Evolutionary conservation across 2,797 vertebrate genomes (phyloP).

Genomic region (Euthynnus affinis): DNA sequence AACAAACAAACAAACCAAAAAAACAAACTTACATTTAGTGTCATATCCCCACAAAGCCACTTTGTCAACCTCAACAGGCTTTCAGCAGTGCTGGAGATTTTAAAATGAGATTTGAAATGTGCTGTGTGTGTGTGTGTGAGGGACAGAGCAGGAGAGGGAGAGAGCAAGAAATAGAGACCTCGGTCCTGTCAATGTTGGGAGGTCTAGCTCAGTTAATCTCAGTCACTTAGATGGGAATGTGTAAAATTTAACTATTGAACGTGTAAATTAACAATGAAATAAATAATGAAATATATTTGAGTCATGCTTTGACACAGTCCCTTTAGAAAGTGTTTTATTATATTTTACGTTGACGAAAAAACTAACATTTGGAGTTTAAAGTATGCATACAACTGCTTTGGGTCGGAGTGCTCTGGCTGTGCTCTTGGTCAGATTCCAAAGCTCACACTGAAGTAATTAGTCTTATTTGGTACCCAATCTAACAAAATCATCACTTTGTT

Average conservation of each 20-base stretch:
- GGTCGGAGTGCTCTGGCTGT: not conserved
- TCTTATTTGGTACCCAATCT: not conserved
- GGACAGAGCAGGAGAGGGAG: too few species aligned
- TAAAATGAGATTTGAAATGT: not conserved
- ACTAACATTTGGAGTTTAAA: too few species aligned
- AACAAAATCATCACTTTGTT: not conserved
- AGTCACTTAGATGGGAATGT: not conserved
- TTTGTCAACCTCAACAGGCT: not conserved
- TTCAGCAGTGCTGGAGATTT: slow-evolving; percentile 3
- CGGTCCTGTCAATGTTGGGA: not conserved
- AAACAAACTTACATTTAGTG: not conserved
- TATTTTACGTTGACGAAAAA: too few species aligned
- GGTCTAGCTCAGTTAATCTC: not conserved
- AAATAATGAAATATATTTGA: too few species aligned
- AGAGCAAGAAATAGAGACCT: too few species aligned
- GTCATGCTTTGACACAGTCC: too few species aligned
- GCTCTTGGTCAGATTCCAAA: not conserved
- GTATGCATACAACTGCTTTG: not conserved
- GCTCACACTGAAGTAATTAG: not conserved
- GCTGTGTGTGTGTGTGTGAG: not conserved
- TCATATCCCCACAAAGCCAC: not conserved
- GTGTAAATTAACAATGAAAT: not conserved
- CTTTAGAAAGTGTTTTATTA: too few species aligned
- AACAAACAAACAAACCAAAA: too few species aligned
- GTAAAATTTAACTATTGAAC: not conserved